These are phyloP conservation scores for Oophaga pumilio DNA, from an alignment of 2,113 vertebrate species.

Conservation along the genomic window DNA sequence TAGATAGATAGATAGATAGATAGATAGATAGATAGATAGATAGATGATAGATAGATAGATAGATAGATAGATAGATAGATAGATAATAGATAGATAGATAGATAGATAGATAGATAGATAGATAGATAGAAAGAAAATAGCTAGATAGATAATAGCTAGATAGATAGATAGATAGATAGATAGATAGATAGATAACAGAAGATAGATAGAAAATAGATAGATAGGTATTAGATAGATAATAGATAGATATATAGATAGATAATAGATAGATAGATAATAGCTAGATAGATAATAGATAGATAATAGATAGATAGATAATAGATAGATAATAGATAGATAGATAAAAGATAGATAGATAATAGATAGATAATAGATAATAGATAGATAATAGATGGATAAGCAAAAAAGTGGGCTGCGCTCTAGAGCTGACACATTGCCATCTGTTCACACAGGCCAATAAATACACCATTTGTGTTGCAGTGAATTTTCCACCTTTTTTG, in stretches of 20 bases:
- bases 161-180: background rate
- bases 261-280: background rate
- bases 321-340: constrained; percentile 6
- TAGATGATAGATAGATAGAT: constrained; percentile 3
- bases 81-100: constrained; percentile 3
- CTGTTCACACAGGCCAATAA: no score
- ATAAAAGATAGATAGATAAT: background rate
- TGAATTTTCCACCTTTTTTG: no score
- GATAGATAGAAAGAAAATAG: constrained; percentile 4
- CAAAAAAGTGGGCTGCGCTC: no score
- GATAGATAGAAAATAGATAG: constrained; percentile 1
- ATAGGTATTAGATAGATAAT: background rate
- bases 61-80: constrained; percentile 6
- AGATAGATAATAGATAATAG: background rate
- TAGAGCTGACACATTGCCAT: no score
- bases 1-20: no score
- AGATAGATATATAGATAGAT: background rate
- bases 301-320: background rate
- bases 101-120: constrained; percentile 28
- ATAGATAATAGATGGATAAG: background rate
- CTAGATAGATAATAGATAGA: background rate
- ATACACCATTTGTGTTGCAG: no score
- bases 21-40: background rate
- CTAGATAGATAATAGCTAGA: background rate
- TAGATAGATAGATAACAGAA: background rate